Conservation (phyloP, 2,797 vertebrate species). For the Betta splendens region DNA sequence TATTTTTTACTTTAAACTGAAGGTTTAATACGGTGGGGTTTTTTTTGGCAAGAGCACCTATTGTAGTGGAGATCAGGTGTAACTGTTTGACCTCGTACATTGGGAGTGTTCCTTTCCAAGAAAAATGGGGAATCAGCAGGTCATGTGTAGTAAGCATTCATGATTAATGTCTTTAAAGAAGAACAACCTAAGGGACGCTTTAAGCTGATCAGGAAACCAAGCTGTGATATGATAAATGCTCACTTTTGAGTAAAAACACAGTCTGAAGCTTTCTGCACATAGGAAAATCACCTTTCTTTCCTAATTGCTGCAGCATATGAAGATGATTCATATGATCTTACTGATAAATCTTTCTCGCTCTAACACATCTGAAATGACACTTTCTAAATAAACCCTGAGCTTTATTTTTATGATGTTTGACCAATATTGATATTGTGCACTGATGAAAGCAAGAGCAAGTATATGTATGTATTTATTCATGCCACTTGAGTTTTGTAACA, state of each 20-base stretch:
- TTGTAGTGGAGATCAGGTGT: conserved; percentile 63
- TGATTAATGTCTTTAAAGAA: conserved; percentile 75
- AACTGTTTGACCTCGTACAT: conserved; percentile 59
- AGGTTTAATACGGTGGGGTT: too few relatives aligned
- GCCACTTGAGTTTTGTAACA: conserved; percentile 22
- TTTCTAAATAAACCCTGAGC: conserved; percentile 37
- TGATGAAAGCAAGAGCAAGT: conserved; percentile 1
- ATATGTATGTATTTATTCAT: conserved; percentile 5
- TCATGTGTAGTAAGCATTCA: conserved; percentile 69
- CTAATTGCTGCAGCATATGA: conserved; percentile 54
- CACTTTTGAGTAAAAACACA: conserved; percentile 62
- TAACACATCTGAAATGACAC: conserved; percentile 24
- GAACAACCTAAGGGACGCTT: conserved; percentile 67
- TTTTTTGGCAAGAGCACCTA: too few relatives aligned
- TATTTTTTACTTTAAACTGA: too few relatives aligned
- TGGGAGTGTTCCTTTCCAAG: conserved; percentile 49
- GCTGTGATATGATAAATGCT: conserved; percentile 68
- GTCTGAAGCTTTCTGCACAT: conserved; percentile 47
- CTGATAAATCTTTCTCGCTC: conserved; percentile 40
- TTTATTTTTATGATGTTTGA: conserved; percentile 40
- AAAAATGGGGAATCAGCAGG: conserved; percentile 68
- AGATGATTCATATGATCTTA: conserved; percentile 61
- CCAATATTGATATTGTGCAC: conserved; percentile 16
- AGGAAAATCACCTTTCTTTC: conserved; percentile 37
- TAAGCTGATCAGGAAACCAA: conserved; percentile 67